Base-by-base conservation (phyloP, 2,888 invertebrate species). In the Drymonia ruficornis region DNA sequence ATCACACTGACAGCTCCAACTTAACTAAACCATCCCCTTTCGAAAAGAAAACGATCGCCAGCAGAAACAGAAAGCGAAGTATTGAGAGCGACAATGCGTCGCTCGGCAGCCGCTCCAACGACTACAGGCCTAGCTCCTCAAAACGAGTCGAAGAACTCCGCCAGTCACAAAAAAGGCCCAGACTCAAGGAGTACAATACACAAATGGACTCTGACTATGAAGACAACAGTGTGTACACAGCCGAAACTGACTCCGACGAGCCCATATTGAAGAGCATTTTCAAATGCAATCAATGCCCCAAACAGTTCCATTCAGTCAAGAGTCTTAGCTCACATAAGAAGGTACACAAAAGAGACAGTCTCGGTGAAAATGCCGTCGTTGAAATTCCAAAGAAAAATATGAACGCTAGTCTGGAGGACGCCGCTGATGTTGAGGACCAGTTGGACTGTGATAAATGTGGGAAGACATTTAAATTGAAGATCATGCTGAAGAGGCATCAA, bases 401-500 rank as follows among this genome's bases (percentile, higher is more conserved):
- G 45, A 28, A 28, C 28, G 8, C 45, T 5, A 66, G 59, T 47
- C 53, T 52, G 2, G 72, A 73, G 19, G 83, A 85, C 31, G 80
- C 83, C 0, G 58, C 56, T 0, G 84, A 85, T 15, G 77, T 74
- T 1, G 87, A 87, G 6, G 85, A 88, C 40, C 85, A 86, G 58
- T 66, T 88, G 13, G 72, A 65, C 8, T 93, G 93, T 53, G 80
- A 86, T 0, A 84, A 79, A 60, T 93, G 93, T 56, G 83, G 80
- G 0, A 91, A 86, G 61, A 81, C 79, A 0, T 93, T 93, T 64
- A 93, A 93, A 69, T 68, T 93, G 45, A 91, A 92, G 53, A 93
- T 93, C 50, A 93, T 93, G 93, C 64, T 93, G 48, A 92, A 91
- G 49, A 81, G 91, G 0, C 93, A 93, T 57, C 60, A 73, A 16